phyloP scores from a whole-genome alignment of 2,888 invertebrate species.

The Cheilosia scutellata region DNA sequence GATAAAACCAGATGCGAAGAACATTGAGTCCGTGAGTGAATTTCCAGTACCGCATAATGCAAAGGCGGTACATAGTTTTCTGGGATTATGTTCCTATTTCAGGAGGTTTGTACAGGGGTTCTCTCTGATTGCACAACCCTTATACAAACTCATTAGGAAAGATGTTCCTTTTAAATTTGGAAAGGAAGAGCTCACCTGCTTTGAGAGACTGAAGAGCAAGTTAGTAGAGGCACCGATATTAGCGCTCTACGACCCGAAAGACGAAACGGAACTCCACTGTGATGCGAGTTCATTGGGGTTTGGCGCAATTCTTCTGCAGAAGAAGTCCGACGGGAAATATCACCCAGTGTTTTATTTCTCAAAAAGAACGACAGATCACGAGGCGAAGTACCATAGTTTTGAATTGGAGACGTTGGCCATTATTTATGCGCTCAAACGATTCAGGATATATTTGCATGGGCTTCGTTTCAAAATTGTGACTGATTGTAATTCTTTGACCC shows the following conservation, averaged over 20 bases:
- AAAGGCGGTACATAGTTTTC: neutral
- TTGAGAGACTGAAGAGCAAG: neutral
- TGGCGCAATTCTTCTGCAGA: slow-evolving; percentile 79
- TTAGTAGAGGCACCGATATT: neutral
- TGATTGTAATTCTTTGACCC: slow-evolving; percentile 69
- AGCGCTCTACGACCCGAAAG: slow-evolving; percentile 27
- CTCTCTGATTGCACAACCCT: no score
- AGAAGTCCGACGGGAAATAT: slow-evolving; percentile 76
- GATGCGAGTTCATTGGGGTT: slow-evolving; percentile 77
- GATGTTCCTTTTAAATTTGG: no score
- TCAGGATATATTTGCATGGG: no score
- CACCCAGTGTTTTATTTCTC: slow-evolving; percentile 80
- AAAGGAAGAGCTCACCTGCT: no score
- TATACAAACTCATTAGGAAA: no score
- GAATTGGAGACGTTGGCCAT: no score
- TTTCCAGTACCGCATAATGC: neutral
- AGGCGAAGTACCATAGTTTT: no score
- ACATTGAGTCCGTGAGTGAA: neutral
- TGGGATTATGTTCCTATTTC: neutral
- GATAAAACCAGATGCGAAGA: neutral
- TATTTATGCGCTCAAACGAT: no score
- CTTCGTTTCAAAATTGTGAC: slow-evolving; percentile 80
- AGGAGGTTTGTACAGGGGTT: no score
- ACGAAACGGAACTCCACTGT: slow-evolving; percentile 31
- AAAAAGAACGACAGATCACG: slow-evolving; percentile 77